These are phyloP conservation scores for Agriopis marginaria DNA, from an alignment of 2,888 invertebrate species.

Conservation along the genomic window DNA sequence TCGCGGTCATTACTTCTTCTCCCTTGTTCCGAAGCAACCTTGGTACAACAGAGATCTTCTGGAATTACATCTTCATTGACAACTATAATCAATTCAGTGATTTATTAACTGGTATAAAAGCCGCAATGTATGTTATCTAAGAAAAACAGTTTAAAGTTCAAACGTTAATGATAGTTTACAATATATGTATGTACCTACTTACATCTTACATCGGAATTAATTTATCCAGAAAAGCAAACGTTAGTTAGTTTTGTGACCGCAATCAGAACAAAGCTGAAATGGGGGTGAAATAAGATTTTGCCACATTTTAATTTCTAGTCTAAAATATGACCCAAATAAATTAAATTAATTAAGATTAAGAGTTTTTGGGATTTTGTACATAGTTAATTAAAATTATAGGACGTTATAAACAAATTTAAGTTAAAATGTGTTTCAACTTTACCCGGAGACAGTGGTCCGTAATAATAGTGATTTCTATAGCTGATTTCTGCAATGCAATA, in stretches of 20 bases:
- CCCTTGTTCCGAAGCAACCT: conserved; percentile 35
- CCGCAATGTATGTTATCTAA: conserved; percentile 49
- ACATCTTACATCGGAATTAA: conserved; percentile 37
- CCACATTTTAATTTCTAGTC: conserved; percentile 7
- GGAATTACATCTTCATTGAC: conserved; percentile 46
- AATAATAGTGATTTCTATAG: conserved; percentile 91
- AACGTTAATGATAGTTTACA: conserved; percentile 31
- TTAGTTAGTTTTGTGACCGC: conserved; percentile 63
- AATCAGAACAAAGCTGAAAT: conserved; percentile 53
- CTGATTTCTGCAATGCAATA: conserved; percentile 94
- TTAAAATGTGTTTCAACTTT: conserved; percentile 87
- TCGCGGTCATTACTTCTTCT: conserved; percentile 64
- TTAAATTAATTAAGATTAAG: conserved; percentile 6
- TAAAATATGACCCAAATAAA: conserved; percentile 53
- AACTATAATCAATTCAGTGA: not conserved
- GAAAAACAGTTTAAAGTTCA: conserved; percentile 54
- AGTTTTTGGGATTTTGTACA: not conserved
- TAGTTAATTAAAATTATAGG: not conserved
- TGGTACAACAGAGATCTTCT: conserved; percentile 37
- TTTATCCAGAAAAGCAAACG: conserved; percentile 59
- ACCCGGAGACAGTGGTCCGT: conserved; percentile 92
- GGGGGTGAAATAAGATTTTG: conserved; percentile 58
- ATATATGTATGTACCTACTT: conserved; percentile 14
- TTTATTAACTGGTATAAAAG: conserved; percentile 3
- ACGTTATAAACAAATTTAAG: not conserved